Conservation (phyloP, 2,797 vertebrate genomes). For the Pempheris klunzingeri region DNA sequence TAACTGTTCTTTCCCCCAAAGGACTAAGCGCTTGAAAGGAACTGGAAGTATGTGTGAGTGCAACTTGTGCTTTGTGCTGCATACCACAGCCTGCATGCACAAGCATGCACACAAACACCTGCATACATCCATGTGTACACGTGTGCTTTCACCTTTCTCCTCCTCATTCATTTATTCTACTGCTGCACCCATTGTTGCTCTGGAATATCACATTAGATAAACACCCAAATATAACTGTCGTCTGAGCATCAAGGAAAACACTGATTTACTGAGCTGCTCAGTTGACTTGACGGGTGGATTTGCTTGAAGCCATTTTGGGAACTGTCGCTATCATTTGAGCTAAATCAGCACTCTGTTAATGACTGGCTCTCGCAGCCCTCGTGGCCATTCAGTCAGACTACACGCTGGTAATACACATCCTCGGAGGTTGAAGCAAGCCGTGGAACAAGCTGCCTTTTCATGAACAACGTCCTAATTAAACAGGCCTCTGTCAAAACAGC, state of each 20-base stretch:
- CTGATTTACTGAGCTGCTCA: constrained; percentile 71
- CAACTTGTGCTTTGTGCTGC: constrained; percentile 47
- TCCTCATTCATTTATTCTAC: constrained; percentile 38
- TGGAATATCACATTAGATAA: constrained; percentile 62
- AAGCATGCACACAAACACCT: constrained; percentile 57
- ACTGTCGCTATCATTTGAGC: constrained; percentile 71
- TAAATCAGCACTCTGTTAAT: constrained; percentile 69
- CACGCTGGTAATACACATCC: constrained; percentile 38
- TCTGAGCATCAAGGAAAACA: constrained; percentile 59
- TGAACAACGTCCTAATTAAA: constrained; percentile 26
- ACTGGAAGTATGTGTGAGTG: neutral
- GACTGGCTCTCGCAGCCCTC: constrained; percentile 48
- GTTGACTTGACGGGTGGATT: constrained; percentile 72
- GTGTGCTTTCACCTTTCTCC: constrained; percentile 14
- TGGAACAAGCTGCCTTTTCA: constrained; percentile 38
- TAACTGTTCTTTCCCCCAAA: constrained; percentile 13
- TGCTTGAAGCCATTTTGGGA: constrained; percentile 71
- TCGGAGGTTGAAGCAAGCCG: constrained; percentile 54
- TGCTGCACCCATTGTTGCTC: constrained; percentile 38
- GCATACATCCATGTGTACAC: constrained; percentile 24
- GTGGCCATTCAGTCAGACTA: constrained; percentile 40
- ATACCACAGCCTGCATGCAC: constrained; percentile 60
- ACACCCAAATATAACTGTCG: constrained; percentile 59
- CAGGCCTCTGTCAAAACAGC: constrained; percentile 16
- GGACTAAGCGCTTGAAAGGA: constrained; percentile 14